Conservation (phyloP, 1,140 invertebrate species). For the Drosophila santomea region DNA sequence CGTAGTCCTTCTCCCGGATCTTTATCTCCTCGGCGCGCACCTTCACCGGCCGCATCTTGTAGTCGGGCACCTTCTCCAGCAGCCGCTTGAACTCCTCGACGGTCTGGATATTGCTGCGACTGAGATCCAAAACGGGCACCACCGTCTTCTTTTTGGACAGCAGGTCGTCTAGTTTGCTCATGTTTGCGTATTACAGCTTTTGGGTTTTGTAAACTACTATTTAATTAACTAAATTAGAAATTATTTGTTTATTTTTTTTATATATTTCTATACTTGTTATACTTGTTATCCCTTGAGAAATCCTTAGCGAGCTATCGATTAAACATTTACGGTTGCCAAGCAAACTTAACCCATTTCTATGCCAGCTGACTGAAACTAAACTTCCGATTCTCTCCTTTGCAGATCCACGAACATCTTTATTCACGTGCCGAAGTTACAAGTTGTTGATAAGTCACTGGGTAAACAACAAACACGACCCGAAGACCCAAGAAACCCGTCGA, state of each 20-base stretch:
- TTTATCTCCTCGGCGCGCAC: conserved; percentile 88
- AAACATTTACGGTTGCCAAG: conserved; percentile 34
- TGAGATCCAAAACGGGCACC: conserved; percentile 92
- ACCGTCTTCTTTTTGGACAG: conserved; percentile 92
- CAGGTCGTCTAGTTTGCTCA: conserved; percentile 92
- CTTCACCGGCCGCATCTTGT: conserved; percentile 95
- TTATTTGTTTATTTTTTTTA: neutral
- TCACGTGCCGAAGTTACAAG: conserved; percentile 60
- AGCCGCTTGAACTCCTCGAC: conserved; percentile 93
- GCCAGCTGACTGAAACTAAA: neutral
- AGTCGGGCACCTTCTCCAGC: conserved; percentile 94
- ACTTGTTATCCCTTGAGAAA: neutral
- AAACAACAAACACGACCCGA: conserved; percentile 34
- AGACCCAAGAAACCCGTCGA: conserved; percentile 36
- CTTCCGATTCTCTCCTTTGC: conserved; percentile 22
- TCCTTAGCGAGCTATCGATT: conserved; percentile 33
- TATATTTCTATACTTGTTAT: neutral
- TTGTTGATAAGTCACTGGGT: conserved; percentile 39
- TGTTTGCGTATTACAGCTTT: conserved; percentile 41
- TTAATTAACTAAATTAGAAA: neutral
- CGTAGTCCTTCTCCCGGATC: conserved; percentile 87
- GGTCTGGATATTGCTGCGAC: conserved; percentile 90
- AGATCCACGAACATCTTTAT: conserved; percentile 21
- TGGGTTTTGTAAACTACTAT: neutral
- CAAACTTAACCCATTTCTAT: neutral